Conservation (phyloP, 2,797 vertebrate genomes). For the Atherinosoma microstoma region DNA sequence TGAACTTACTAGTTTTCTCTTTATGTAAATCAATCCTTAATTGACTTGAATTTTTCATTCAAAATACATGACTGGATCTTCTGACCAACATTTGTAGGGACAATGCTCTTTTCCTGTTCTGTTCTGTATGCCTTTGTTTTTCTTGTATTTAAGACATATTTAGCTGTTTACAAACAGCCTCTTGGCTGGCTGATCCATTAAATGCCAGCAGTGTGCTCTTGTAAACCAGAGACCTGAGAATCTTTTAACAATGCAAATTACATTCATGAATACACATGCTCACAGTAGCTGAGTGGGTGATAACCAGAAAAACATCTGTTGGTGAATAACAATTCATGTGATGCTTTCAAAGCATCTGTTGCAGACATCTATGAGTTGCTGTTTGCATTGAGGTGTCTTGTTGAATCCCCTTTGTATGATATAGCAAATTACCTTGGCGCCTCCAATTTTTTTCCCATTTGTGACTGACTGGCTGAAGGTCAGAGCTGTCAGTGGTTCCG, state of each 20-base stretch:
- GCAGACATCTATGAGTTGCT: constrained; percentile 22
- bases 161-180: constrained; percentile 2
- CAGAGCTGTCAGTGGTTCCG: constrained; percentile 29
- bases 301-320: constrained; percentile 53
- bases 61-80: no score
- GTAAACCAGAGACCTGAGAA: constrained; percentile 21
- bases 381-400: constrained; percentile 10
- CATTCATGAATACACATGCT: constrained; percentile 53
- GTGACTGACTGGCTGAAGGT: constrained; percentile 54
- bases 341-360: constrained; percentile 30
- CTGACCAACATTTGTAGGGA: no score
- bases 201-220: constrained; percentile 17
- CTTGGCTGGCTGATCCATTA: background rate
- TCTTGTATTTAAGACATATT: constrained; percentile 3
- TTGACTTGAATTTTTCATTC: no score
- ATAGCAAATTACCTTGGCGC: no score
- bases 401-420: constrained; percentile 7
- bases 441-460: constrained; percentile 24
- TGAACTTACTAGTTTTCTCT: no score
- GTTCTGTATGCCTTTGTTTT: no score
- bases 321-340: constrained; percentile 34
- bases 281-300: constrained; percentile 13
- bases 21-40: no score
- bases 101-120: no score
- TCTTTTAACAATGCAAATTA: constrained; percentile 44